Conservation (phyloP, 2,888 invertebrate species). For the Drosophila pegasa region DNA sequence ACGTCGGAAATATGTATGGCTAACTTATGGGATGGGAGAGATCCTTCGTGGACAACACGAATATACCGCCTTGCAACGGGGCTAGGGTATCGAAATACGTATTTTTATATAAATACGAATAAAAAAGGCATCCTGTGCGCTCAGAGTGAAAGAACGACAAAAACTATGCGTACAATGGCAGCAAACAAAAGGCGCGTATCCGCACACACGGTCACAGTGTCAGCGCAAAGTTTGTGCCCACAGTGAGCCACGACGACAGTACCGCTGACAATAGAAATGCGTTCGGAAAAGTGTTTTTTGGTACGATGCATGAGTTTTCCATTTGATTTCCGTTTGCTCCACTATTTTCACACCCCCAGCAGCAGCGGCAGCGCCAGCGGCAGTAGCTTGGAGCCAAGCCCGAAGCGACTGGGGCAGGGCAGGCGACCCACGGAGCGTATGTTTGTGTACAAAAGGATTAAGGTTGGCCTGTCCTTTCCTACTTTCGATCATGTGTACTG, state of each 20-base stretch:
- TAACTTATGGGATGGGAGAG: not conserved
- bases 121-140: slow-evolving; percentile 28
- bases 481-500: slow-evolving; percentile 20
- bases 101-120: slow-evolving; percentile 30
- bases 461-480: slow-evolving; percentile 47
- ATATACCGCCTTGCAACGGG: not conserved
- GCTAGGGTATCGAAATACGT: slow-evolving; percentile 35
- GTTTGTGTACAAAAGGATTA: slow-evolving; percentile 74
- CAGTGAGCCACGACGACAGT: slow-evolving; percentile 58
- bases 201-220: slow-evolving; percentile 69
- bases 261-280: slow-evolving; percentile 75
- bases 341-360: slow-evolving; percentile 50
- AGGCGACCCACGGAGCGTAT: slow-evolving; percentile 49
- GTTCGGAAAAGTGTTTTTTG: slow-evolving; percentile 68
- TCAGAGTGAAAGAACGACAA: slow-evolving; percentile 42
- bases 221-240: slow-evolving; percentile 65
- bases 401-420: slow-evolving; percentile 6
- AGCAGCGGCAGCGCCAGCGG: not conserved
- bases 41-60: no score
- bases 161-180: slow-evolving; percentile 61
- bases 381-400: slow-evolving; percentile 15
- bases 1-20: no score
- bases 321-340: slow-evolving; percentile 79
- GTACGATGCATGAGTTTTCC: slow-evolving; percentile 76
- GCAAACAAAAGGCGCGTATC: slow-evolving; percentile 72